phyloP scores from a whole-genome alignment of 1,140 invertebrate genomes.

The Cardiocondyla obscurior region DNA sequence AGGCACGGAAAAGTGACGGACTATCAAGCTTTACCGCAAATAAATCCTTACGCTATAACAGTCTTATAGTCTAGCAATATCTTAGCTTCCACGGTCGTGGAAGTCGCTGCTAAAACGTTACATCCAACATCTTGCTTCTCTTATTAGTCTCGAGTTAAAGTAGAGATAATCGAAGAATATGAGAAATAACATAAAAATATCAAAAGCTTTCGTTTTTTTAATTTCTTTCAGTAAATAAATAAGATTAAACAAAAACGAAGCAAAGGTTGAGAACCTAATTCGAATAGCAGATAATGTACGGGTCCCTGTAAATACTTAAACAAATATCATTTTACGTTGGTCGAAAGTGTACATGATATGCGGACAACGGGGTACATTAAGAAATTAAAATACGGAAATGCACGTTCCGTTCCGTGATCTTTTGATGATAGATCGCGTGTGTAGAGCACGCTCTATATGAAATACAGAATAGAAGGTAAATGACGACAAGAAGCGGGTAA shows the following conservation, averaged over 20 bases:
- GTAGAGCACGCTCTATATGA: not conserved
- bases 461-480: not conserved
- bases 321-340: not conserved
- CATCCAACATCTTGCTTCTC: not conserved
- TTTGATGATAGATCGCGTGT: not conserved
- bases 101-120: not conserved
- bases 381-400: constrained; percentile 13
- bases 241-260: not conserved
- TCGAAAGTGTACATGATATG: not conserved
- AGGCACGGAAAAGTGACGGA: not conserved
- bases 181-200: no score
- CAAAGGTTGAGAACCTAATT: not conserved
- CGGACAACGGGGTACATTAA: constrained; percentile 28
- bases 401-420: constrained; percentile 19
- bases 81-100: constrained; percentile 15
- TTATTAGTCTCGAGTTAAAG: not conserved
- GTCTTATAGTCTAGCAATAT: not conserved
- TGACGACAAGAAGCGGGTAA: not conserved
- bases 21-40: constrained; percentile 20
- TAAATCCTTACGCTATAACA: constrained; percentile 31
- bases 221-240: no score
- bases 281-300: not conserved
- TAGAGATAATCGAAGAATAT: constrained; percentile 4
- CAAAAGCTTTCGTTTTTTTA: no score
- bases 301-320: not conserved